Conservation (phyloP, 1,140 invertebrate species). For the Cydia pomonella region DNA sequence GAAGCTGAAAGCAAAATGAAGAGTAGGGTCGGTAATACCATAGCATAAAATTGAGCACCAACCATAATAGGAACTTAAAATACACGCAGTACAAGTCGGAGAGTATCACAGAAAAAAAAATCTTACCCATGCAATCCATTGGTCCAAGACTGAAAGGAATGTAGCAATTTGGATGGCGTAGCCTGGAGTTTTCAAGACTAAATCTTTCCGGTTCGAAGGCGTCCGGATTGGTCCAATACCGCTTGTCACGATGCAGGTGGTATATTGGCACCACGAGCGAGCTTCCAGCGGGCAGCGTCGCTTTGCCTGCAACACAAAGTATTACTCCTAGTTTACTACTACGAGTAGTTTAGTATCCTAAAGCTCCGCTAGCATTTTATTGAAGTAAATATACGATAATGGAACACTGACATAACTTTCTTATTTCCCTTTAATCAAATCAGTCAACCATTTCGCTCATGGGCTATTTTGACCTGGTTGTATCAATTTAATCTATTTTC, state of each 20-base stretch:
- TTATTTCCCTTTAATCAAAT: too few species aligned
- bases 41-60: too few species aligned
- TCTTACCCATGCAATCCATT: constrained; percentile 83
- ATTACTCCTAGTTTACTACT: not conserved
- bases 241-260: constrained; percentile 58
- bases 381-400: too few species aligned
- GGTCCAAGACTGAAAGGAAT: constrained; percentile 85
- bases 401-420: too few species aligned
- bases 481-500: too few species aligned
- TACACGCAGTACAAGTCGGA: too few species aligned
- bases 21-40: too few species aligned
- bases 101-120: not conserved
- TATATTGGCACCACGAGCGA: constrained; percentile 59
- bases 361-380: too few species aligned
- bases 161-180: constrained; percentile 79
- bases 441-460: too few species aligned
- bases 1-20: constrained; percentile 54
- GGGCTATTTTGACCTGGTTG: too few species aligned
- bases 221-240: constrained; percentile 58
- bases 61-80: too few species aligned
- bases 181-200: constrained; percentile 78
- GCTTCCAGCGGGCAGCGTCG: constrained; percentile 80
- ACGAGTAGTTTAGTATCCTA: too few species aligned
- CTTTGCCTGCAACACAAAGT: constrained; percentile 64
- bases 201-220: constrained; percentile 86